Conservation (phyloP, 2,797 vertebrate genomes). For the Tenualosa thibaudeaui region DNA sequence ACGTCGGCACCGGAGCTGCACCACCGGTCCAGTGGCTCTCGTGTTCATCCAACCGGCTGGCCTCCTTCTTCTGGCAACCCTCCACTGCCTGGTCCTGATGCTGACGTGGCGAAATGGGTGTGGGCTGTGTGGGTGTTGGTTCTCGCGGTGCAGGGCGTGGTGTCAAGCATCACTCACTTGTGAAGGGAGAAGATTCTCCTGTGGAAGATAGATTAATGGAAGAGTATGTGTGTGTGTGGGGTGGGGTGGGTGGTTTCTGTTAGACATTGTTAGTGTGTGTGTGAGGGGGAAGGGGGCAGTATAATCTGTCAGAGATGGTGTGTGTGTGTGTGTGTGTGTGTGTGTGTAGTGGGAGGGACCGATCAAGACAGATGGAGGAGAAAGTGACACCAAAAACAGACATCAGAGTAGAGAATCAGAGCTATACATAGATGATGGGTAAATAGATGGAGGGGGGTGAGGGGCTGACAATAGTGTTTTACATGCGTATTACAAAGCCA, state of each 20-base stretch:
- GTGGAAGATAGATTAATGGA: too few relatives aligned
- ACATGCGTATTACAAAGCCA: neutral
- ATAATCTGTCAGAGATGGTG: neutral
- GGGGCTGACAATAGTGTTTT: neutral
- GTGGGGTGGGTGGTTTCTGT: neutral
- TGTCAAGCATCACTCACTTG: too few relatives aligned
- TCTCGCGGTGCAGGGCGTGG: neutral
- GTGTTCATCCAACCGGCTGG: neutral
- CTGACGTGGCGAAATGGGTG: neutral
- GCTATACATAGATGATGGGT: neutral
- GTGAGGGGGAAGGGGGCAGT: neutral
- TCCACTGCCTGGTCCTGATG: neutral
- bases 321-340: constrained; percentile 8
- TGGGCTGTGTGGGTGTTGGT: neutral
- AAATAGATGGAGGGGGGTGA: neutral
- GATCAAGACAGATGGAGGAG: neutral
- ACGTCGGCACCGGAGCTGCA: neutral
- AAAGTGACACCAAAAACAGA: neutral
- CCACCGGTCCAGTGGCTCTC: too few relatives aligned
- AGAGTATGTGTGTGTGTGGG: too few relatives aligned
- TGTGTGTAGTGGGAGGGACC: neutral
- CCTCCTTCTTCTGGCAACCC: neutral
- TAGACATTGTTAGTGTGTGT: neutral
- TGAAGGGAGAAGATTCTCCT: too few relatives aligned
- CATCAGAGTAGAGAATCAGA: neutral